A percentile compares a stretch with the other conserved stretches of the same genome.
Evolutionary conservation across 2,113 vertebrate species (phyloP).

Genomic region (Centropristis striata): DNA sequence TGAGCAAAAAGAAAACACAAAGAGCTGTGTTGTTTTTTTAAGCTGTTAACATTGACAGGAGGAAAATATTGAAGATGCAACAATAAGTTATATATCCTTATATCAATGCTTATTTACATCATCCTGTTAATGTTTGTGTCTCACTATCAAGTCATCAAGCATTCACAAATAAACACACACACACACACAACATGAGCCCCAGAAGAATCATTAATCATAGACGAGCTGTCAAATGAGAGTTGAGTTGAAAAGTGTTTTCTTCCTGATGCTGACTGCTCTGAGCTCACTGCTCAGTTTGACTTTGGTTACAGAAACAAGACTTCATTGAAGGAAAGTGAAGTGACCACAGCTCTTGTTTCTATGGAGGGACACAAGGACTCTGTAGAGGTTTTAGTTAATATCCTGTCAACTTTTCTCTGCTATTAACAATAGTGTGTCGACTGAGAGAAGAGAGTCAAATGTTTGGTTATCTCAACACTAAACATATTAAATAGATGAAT

Average conservation of each 20-base stretch:
- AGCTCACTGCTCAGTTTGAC: slow-evolving; percentile 29
- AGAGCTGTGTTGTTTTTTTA: neutral
- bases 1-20: neutral
- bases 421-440: neutral
- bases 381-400: neutral
- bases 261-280: slow-evolving; percentile 14
- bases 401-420: too few relatives aligned
- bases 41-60: neutral
- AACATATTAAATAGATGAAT: too few relatives aligned
- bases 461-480: too few relatives aligned
- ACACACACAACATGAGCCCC: slow-evolving; percentile 29
- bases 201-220: slow-evolving; percentile 78
- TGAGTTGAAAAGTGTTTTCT: slow-evolving; percentile 69
- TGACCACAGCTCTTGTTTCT: slow-evolving; percentile 41
- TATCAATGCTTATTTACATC: slow-evolving; percentile 4
- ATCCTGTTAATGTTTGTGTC: neutral
- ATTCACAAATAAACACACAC: slow-evolving; percentile 23
- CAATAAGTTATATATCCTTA: too few relatives aligned
- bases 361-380: neutral
- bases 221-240: slow-evolving; percentile 68
- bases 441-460: too few relatives aligned
- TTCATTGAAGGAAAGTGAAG: slow-evolving; percentile 26
- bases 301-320: slow-evolving; percentile 30
- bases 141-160: neutral
- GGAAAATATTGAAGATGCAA: neutral